A percentile compares a stretch with the other conserved stretches of the same genome.
Conservation (phyloP, 2,113 vertebrate species). For the Pristiophorus japonicus region DNA sequence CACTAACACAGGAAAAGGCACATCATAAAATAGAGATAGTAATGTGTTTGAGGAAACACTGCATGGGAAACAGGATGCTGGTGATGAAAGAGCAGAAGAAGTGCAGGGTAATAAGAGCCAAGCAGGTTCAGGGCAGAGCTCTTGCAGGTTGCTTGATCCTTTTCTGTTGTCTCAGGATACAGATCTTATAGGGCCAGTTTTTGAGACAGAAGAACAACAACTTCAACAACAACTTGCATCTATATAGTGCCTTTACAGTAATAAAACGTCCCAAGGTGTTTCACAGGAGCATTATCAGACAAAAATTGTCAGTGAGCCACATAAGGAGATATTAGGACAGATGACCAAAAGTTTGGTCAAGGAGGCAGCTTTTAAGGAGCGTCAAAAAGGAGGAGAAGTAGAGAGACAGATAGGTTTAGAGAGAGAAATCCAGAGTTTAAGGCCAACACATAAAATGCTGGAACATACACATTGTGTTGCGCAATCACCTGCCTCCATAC, state of each 20-base stretch:
- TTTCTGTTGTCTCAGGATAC: not conserved
- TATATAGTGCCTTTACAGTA: not conserved
- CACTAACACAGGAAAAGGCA: not conserved
- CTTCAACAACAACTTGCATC: not conserved
- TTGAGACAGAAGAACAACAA: not conserved
- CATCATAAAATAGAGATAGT: not conserved
- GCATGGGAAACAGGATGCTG: not conserved
- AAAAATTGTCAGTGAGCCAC: not conserved
- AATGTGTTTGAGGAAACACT: not conserved
- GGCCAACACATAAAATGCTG: not conserved
- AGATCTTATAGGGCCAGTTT: not conserved
- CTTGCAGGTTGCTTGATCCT: not conserved
- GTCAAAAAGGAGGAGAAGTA: not conserved
- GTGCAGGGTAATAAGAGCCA: not conserved
- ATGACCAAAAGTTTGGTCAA: not conserved
- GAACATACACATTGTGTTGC: not conserved
- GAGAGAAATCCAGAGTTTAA: not conserved
- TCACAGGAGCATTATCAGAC: not conserved
- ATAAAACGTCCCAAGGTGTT: not conserved
- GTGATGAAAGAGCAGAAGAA: not conserved
- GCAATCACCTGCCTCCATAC: not conserved
- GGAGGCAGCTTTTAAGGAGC: not conserved
- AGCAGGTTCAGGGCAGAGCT: not conserved
- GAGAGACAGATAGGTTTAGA: not conserved
- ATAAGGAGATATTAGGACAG: not conserved